phyloP scores from a whole-genome alignment of 2,888 invertebrate genomes.

The Caenorhabditis sp. region DNA sequence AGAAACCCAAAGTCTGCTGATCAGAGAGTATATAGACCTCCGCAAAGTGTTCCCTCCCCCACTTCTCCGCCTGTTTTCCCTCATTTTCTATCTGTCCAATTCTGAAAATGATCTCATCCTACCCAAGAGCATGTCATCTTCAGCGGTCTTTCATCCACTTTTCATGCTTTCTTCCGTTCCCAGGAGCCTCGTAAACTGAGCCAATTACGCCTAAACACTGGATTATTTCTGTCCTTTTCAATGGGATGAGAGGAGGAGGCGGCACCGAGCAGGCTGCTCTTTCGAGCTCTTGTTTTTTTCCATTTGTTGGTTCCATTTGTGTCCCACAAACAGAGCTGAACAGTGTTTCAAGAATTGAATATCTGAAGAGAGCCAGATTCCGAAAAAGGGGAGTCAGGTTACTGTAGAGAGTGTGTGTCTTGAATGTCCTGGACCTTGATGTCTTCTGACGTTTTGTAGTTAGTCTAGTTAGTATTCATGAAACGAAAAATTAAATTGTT shows the following conservation, averaged over 20 bases:
- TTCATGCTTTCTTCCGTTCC: background rate
- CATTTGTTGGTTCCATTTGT: background rate
- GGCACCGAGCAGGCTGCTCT: background rate
- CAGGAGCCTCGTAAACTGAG: conserved; percentile 2
- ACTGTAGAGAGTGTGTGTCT: too few relatives aligned
- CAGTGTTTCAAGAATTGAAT: background rate
- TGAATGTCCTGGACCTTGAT: too few relatives aligned
- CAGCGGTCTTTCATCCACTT: background rate
- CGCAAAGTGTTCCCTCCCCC: background rate
- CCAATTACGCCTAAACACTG: background rate
- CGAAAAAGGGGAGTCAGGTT: too few relatives aligned
- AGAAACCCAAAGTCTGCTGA: background rate
- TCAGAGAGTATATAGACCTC: background rate
- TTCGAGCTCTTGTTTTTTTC: background rate
- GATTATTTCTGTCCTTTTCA: background rate
- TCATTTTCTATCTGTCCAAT: background rate
- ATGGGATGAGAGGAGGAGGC: background rate
- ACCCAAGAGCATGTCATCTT: background rate
- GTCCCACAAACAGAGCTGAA: background rate
- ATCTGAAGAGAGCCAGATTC: too few relatives aligned
- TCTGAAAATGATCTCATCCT: background rate
- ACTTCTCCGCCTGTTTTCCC: background rate
- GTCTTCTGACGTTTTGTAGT: too few relatives aligned
- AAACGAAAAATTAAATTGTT: too few relatives aligned
- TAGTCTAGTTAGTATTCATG: too few relatives aligned